phyloP scores from a whole-genome alignment of 2,113 vertebrate species.

The Otocyon megalotis region DNA sequence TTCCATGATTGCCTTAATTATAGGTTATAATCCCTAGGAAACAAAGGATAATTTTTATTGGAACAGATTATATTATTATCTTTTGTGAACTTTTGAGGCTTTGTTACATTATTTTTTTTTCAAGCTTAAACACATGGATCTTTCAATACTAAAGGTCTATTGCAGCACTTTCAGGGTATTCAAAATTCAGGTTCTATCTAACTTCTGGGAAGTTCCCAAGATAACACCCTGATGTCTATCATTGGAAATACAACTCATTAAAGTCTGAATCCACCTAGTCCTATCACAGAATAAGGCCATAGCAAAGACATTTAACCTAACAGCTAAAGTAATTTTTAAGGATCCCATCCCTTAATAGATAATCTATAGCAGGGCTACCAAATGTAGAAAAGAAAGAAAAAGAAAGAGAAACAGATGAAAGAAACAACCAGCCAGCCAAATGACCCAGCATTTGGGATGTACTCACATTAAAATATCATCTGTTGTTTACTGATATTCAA shows the following conservation, averaged over 20 bases:
- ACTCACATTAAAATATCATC: not conserved
- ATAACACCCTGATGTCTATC: not conserved
- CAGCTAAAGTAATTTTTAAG: not conserved
- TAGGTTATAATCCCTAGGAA: not conserved
- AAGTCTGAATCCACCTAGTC: not conserved
- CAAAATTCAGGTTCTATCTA: not conserved
- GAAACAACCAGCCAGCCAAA: not conserved
- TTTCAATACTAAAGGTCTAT: not conserved
- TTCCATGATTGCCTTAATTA: conserved; percentile 7
- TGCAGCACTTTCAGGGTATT: not conserved
- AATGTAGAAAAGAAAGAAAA: not conserved
- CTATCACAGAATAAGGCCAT: not conserved
- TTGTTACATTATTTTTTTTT: not conserved
- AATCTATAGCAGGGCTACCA: not conserved
- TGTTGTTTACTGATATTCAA: not conserved
- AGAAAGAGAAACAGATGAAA: not conserved
- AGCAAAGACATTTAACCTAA: not conserved
- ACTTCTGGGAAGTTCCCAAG: not conserved
- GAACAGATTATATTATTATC: not conserved
- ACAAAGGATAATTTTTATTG: not conserved
- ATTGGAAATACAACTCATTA: not conserved
- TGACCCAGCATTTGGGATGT: not conserved
- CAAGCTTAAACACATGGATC: not conserved
- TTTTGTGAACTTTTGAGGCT: not conserved
- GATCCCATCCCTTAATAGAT: not conserved